phyloP scores from a whole-genome alignment of 1,140 invertebrate genomes.

The Pararge aegeria region DNA sequence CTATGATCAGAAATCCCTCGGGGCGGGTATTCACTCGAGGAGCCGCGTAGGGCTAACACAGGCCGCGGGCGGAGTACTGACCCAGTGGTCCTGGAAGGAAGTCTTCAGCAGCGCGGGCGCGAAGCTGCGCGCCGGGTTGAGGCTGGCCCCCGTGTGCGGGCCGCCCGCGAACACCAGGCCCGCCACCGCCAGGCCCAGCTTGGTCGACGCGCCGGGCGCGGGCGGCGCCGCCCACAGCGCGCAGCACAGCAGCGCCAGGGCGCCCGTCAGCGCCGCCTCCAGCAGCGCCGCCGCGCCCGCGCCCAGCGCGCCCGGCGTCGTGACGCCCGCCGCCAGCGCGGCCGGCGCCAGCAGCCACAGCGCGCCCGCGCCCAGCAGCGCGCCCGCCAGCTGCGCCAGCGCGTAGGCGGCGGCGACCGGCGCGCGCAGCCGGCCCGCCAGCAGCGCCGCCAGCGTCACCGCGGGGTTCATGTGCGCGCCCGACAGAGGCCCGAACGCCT shows the following conservation, averaged over 20 bases:
- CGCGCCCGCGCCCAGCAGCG: conserved; percentile 35
- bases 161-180: conserved; percentile 72
- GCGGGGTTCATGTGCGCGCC: conserved; percentile 73
- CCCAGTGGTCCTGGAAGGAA: conserved; percentile 83
- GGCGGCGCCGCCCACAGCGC: conserved; percentile 41
- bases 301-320: conserved; percentile 29
- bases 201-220: conserved; percentile 47
- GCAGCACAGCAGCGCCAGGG: conserved; percentile 46
- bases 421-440: conserved; percentile 35
- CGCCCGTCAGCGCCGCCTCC: conserved; percentile 52
- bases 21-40: too few species aligned
- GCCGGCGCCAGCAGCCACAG: conserved; percentile 39
- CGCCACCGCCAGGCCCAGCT: conserved; percentile 57
- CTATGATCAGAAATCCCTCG: too few species aligned
- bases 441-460: conserved; percentile 53
- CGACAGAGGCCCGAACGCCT: conserved; percentile 55
- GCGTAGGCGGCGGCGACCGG: conserved; percentile 27
- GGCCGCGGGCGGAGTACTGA: conserved; percentile 8
- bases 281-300: conserved; percentile 31
- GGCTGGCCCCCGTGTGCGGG: conserved; percentile 88
- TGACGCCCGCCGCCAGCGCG: conserved; percentile 28
- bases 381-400: conserved; percentile 33
- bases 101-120: conserved; percentile 89
- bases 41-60: background rate
- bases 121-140: conserved; percentile 93